Evolutionary conservation across 2,888 invertebrate species (phyloP), one percentile per base, ranked within the genome.

Genomic region (Chymomyza fuscimana): DNA sequence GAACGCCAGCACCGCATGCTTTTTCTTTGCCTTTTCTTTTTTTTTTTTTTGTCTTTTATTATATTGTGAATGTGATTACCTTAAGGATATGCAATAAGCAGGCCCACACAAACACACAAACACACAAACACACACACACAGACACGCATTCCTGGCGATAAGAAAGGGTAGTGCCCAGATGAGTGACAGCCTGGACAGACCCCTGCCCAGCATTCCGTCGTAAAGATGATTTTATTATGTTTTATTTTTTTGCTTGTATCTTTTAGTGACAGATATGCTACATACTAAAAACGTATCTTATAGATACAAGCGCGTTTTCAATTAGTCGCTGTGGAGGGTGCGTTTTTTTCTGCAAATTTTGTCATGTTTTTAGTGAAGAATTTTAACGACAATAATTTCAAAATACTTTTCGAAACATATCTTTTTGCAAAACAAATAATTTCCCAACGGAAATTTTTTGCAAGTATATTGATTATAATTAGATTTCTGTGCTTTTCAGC

Each of bases 21-120:
- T 46, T 12, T 46, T 46, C 40, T 46, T 46, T 32, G 32, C 32
- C 32, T 32, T 7, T 90, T 90, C 90, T 90, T 90, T 90, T 89
- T 89, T 87, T 83, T 80, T 83, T 61, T 61, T 10, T 19, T 19
- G 10, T 15, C 19, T 54, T 7, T 89, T 89, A 89, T 90, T 89
- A 89, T 87, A 85, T 80, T 87, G 84, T 84, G 89, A 87, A 86
- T 86, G 89, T 86, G 86, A 86, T 87, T 86, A 89, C 86, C 89
- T 87, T 87, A 86, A 86, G 88, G 88, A 88, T 87, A 87, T 82
- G 84, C 83, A 87, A 85, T 86, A 85, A 88, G 22, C 58, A 58
- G 6, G 12, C 22, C 19, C 73, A 78, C 85, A 86, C 80, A 73
- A 73, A 74, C 74, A 74, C 67, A 68, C 64, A 63, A 62, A 50